These are phyloP conservation scores for Dynastes hyllus DNA, from an alignment of 2,888 invertebrate species.

Conservation along the genomic window DNA sequence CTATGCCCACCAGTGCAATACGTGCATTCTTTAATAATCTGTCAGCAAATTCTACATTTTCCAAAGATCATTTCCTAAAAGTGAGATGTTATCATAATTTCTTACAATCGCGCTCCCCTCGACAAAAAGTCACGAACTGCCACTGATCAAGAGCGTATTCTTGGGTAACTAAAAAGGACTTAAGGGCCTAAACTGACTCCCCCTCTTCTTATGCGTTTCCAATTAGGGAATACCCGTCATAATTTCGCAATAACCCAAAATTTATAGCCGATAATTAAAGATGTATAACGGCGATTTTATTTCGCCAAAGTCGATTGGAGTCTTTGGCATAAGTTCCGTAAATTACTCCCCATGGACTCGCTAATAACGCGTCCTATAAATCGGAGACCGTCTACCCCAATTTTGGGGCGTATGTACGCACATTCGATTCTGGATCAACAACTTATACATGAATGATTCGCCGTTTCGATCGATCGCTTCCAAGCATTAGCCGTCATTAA, in stretches of 20 bases:
- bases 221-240: background rate
- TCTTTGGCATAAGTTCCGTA: constrained; percentile 26
- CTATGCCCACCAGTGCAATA: no score
- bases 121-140: no score
- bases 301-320: constrained; percentile 19
- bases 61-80: no score
- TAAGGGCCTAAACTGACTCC: background rate
- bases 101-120: no score
- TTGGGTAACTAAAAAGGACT: no score
- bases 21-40: no score
- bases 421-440: constrained; percentile 31
- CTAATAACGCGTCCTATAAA: constrained; percentile 28
- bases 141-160: no score
- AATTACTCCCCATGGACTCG: constrained; percentile 26
- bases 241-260: constrained; percentile 17
- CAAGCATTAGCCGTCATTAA: constrained; percentile 30
- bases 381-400: background rate
- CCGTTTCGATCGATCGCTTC: constrained; percentile 10
- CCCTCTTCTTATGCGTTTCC: background rate
- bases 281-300: constrained; percentile 22
- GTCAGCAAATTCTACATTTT: no score
- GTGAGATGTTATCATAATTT: no score
- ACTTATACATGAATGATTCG: constrained; percentile 23
- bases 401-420: background rate
- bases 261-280: constrained; percentile 29